Conservation (phyloP, 2,888 invertebrate species). For the Lissonota sp. region DNA sequence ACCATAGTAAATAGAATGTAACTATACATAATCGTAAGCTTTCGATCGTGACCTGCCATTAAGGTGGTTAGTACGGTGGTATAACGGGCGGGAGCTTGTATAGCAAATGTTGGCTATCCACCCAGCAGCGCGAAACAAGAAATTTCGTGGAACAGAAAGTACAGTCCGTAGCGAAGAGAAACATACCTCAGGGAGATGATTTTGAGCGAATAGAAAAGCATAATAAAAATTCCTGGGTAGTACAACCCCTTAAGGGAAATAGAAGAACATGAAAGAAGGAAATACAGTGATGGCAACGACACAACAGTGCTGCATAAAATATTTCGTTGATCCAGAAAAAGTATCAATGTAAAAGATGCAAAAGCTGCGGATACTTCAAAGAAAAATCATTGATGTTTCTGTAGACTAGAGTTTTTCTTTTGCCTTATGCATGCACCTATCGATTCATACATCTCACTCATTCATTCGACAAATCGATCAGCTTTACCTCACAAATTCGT, state of each 20-base stretch:
- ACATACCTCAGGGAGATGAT: background rate
- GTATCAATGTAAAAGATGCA: too few relatives aligned
- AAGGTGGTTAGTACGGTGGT: constrained; percentile 40
- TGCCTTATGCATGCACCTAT: too few relatives aligned
- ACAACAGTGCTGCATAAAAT: background rate
- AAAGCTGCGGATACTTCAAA: too few relatives aligned
- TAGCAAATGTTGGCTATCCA: background rate
- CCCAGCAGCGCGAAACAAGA: constrained; percentile 17
- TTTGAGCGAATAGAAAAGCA: too few relatives aligned
- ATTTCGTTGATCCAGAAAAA: background rate
- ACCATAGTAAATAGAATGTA: constrained; percentile 35
- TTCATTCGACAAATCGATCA: too few relatives aligned
- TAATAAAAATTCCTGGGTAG: too few relatives aligned
- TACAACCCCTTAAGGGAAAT: too few relatives aligned
- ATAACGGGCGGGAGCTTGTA: constrained; percentile 37
- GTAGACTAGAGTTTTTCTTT: too few relatives aligned
- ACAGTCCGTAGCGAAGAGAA: constrained; percentile 10
- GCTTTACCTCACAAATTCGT: too few relatives aligned
- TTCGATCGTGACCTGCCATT: constrained; percentile 45
- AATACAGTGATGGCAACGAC: background rate
- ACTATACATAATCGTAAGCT: constrained; percentile 41
- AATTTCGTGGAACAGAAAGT: constrained; percentile 47
- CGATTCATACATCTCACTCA: too few relatives aligned
- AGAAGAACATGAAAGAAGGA: background rate
- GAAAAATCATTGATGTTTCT: too few relatives aligned